Percentiles rank a stretch among this genome's conserved stretches.
These are phyloP conservation scores for Tychaedon coryphoeus DNA, from an alignment of 2,113 vertebrate genomes.

Conservation along the genomic window DNA sequence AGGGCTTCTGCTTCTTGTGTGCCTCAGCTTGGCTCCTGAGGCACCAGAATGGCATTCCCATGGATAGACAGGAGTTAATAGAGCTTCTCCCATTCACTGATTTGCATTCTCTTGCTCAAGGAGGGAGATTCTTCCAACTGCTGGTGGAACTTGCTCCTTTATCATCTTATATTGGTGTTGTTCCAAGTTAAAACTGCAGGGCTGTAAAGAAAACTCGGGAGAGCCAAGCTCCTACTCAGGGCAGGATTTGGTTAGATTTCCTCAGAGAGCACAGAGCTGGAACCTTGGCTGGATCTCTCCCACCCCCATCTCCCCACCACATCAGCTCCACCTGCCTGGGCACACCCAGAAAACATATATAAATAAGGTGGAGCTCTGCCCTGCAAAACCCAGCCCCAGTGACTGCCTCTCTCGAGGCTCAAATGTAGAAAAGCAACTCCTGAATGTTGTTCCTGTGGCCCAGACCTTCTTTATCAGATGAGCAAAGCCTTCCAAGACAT, in stretches of 20 bases:
- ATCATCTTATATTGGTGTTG: rapidly evolving
- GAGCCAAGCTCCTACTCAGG: not conserved
- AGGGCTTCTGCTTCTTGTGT: not conserved
- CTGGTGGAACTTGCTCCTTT: not conserved
- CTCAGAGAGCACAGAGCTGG: not conserved
- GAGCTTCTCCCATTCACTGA: not conserved
- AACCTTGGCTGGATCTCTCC: not conserved
- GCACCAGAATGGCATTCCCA: not conserved
- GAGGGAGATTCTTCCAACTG: not conserved
- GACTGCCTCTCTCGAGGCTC: not conserved
- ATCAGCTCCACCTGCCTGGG: not conserved
- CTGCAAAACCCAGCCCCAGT: not conserved
- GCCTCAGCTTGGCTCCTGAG: not conserved
- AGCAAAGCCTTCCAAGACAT: not conserved
- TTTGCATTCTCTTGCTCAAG: not conserved
- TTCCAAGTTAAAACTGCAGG: not conserved
- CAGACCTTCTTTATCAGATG: not conserved
- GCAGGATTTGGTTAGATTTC: not conserved
- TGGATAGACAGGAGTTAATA: not conserved
- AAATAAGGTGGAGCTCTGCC: not conserved
- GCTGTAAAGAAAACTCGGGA: not conserved
- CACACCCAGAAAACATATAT: not conserved
- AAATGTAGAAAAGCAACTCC: rapidly evolving
- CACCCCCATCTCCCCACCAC: not conserved
- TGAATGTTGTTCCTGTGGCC: not conserved